Percentiles rank a stretch among this genome's conserved stretches.
phyloP scores from a whole-genome alignment of 1,140 invertebrate genomes.

The Stegodyphus mimosarum region DNA sequence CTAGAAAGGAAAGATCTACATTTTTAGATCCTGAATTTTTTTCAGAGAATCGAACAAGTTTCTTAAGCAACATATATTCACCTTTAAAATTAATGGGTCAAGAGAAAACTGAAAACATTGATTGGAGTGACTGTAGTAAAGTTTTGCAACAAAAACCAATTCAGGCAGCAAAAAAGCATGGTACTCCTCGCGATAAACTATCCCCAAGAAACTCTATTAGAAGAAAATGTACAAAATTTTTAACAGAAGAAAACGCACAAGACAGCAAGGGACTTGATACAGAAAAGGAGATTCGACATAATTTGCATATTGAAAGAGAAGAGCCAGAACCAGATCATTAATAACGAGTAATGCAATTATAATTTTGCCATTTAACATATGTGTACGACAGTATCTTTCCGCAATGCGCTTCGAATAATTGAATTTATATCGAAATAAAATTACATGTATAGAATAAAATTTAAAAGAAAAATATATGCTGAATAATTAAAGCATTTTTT shows the following conservation, averaged over 20 bases:
- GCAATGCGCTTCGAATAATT: no score
- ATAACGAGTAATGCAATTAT: neutral
- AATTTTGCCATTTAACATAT: neutral
- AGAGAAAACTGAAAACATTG: neutral
- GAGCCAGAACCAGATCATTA: neutral
- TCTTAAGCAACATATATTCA: neutral
- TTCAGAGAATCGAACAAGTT: conserved; percentile 1
- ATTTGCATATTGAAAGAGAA: neutral
- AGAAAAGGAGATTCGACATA: neutral
- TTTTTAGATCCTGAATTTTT: conserved; percentile 18
- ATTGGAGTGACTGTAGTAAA: neutral
- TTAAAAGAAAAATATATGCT: no score
- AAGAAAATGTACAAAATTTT: neutral
- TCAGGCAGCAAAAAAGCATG: neutral
- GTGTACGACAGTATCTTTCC: no score
- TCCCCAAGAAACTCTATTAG: neutral
- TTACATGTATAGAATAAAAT: no score
- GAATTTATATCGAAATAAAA: no score
- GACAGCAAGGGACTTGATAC: neutral
- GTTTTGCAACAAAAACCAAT: neutral
- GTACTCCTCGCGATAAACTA: neutral
- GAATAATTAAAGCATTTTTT: no score
- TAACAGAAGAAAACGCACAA: neutral
- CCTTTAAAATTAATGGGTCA: neutral
- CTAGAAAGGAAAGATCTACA: conserved; percentile 27